A percentile compares a stretch with the other conserved stretches of the same genome.
phyloP scores from a whole-genome alignment of 2,797 vertebrate genomes.

The Fundulus diaphanus region DNA sequence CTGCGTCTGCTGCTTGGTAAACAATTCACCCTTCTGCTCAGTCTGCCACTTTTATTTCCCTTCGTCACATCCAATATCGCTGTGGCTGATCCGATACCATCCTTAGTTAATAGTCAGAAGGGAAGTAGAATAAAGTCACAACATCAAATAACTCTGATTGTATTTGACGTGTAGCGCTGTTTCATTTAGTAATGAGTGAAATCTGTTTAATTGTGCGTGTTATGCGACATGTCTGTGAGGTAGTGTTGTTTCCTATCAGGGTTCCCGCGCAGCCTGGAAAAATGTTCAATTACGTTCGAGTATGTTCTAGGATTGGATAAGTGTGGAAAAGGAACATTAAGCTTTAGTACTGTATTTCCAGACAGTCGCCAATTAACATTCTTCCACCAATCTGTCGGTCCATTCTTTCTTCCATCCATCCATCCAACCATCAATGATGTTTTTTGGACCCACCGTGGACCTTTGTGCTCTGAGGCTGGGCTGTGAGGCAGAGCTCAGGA shows the following conservation, averaged over 20 bases:
- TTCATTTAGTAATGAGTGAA: neutral
- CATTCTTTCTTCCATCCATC: too few relatives aligned
- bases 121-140: neutral
- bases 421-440: neutral
- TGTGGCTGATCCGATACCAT: neutral
- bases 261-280: neutral
- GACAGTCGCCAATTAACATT: neutral
- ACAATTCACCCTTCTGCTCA: constrained; percentile 11
- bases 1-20: constrained; percentile 29
- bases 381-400: too few relatives aligned
- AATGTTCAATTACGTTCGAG: neutral
- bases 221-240: neutral
- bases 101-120: neutral
- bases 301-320: neutral
- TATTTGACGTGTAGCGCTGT: neutral
- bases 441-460: too few relatives aligned
- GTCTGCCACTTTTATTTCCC: neutral
- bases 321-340: neutral
- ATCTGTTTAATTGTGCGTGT: neutral
- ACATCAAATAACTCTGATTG: neutral
- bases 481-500: neutral
- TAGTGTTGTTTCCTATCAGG: neutral
- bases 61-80: neutral
- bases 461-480: too few relatives aligned
- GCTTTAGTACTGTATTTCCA: neutral